Evolutionary conservation across 92 coral and sea anemone genomes (phyloP).

Genomic region (Umimayanthus kanabou): DNA sequence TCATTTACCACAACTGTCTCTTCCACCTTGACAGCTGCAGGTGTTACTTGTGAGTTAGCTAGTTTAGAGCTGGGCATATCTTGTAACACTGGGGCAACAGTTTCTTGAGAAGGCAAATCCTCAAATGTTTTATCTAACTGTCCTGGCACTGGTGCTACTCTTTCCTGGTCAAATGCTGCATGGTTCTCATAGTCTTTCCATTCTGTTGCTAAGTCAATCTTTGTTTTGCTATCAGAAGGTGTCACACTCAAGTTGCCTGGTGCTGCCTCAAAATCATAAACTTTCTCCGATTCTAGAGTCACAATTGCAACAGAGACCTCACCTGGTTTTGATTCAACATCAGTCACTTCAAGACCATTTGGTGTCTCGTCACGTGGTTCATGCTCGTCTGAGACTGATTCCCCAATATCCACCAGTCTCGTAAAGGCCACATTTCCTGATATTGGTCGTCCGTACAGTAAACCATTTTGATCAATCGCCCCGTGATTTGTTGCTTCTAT

Average conservation of each 20-base stretch:
- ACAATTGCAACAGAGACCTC: slow-evolving; percentile 40
- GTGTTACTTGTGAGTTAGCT: background rate
- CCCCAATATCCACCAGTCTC: background rate
- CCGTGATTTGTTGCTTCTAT: background rate
- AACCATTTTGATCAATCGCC: slow-evolving; percentile 2
- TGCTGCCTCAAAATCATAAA: background rate
- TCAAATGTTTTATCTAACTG: background rate
- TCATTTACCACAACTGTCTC: background rate
- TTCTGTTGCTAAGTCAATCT: background rate
- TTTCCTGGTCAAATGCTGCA: background rate
- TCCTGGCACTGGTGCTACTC: background rate
- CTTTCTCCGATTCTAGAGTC: slow-evolving; percentile 18
- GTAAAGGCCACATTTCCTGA: background rate
- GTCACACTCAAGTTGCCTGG: background rate
- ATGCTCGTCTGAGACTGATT: background rate
- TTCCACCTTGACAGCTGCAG: background rate
- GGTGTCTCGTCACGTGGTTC: background rate
- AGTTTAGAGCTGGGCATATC: background rate
- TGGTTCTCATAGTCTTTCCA: background rate
- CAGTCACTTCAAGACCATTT: background rate
- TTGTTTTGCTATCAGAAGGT: slow-evolving; percentile 3
- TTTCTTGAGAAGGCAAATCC: slow-evolving; percentile 18
- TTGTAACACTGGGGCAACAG: background rate
- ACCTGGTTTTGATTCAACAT: slow-evolving; percentile 18
- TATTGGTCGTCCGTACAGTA: background rate